Evolutionary conservation across 2,888 invertebrate genomes (phyloP).

Genomic region (Exephanes ischioxanthus): DNA sequence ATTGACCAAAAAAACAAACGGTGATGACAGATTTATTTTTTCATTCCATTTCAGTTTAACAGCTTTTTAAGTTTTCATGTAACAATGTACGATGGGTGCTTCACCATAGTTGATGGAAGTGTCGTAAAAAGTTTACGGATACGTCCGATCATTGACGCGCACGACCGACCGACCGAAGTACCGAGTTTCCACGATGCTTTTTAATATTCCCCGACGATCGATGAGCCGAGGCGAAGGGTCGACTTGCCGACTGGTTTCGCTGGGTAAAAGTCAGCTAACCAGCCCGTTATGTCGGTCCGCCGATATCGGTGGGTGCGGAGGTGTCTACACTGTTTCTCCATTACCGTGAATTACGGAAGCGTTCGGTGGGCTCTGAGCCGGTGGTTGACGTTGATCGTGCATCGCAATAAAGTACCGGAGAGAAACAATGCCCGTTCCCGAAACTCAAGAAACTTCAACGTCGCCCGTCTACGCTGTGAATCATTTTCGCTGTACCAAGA

Average conservation of each 20-base stretch:
- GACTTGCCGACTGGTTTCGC: constrained; percentile 25
- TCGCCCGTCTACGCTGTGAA: constrained; percentile 27
- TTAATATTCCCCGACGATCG: constrained; percentile 48
- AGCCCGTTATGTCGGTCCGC: constrained; percentile 26
- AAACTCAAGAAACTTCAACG: constrained; percentile 36
- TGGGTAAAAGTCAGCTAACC: constrained; percentile 57
- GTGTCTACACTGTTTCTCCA: constrained; percentile 78
- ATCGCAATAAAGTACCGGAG: constrained; percentile 29
- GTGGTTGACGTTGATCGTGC: constrained; percentile 62
- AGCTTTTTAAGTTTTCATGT: not conserved
- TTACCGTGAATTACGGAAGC: constrained; percentile 72
- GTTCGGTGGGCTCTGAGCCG: constrained; percentile 47
- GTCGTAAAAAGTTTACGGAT: constrained; percentile 4
- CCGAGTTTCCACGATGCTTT: constrained; percentile 44
- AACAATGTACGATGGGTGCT: not conserved
- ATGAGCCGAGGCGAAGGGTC: constrained; percentile 39
- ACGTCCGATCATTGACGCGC: constrained; percentile 1
- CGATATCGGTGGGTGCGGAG: constrained; percentile 42
- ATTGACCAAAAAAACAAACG: too few relatives aligned
- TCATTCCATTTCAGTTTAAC: not conserved
- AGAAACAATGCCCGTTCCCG: constrained; percentile 28
- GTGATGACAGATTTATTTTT: constrained; percentile 14
- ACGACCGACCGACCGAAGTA: not conserved
- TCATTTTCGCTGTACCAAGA: constrained; percentile 34
- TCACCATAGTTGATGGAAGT: not conserved